Evolutionary conservation across 2,888 invertebrate genomes (phyloP), one percentile per base, ranked within the genome.

Genomic region (Atethmia centrago): DNA sequence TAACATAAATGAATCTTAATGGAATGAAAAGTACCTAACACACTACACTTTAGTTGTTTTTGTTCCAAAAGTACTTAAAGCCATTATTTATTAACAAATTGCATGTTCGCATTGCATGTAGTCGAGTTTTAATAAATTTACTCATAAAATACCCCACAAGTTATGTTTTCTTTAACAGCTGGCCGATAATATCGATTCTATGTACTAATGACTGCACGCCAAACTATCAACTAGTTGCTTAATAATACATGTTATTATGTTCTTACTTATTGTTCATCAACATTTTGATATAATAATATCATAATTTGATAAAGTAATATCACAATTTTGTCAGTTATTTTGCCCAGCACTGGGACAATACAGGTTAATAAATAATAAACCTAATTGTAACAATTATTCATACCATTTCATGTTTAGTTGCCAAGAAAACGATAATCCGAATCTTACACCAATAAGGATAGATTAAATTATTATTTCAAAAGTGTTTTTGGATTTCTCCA

Each of bases 41-140:
- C n/a, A 16, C 1, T 21, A n/a, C 28, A 21, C 3, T 28, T n/a
- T 16, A 1, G 1, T 51, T 12, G 40, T n/a, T 51, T 36, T 25
- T 10, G 3, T 64, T 75, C 2, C 3, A 36, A 25, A 40, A 31
- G 1, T 16, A n/a, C 31, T 25, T 25, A 42, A 70, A 56, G 45
- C 12, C 12, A n/a, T 83, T 51, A 74, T 70, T 64, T 76, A 79
- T 79, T 51, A 70, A 66, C 31, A 53, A 71, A 71, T 85, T 70
- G 83, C 83, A 83, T 76, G 79, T 58, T 61, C 12, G 5, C 49
- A 47, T 73, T 72, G 85, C 72, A 85, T 75, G 74, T 63, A 12
- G 10, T 16, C 31, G 21, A 31, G 47, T 61, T 71, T 71, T 64
- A 59, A 82, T 16, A 21, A 36, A 7, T 25, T 45, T 31, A 40